Percentiles rank a stretch among this genome's conserved stretches.
phyloP scores from a whole-genome alignment of 2,888 invertebrate genomes.

The Galeopsomyia nigrocyanea region DNA sequence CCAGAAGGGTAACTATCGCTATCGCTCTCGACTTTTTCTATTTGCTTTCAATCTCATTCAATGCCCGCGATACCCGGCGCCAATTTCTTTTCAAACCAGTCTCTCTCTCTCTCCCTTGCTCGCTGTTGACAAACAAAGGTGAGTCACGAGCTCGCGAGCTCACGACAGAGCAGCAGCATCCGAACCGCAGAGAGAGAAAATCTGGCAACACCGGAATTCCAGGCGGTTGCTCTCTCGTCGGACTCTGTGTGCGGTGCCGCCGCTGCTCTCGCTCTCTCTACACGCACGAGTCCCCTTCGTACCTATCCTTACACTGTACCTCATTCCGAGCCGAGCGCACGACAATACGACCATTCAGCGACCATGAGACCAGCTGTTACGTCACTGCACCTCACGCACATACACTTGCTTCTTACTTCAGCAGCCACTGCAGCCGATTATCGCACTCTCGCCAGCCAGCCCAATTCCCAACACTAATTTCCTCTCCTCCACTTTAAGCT shows the following conservation, averaged over 20 bases:
- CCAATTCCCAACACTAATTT: conserved; percentile 26
- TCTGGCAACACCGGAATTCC: conserved; percentile 61
- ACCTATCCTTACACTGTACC: too few species aligned
- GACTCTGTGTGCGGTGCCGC: conserved; percentile 24
- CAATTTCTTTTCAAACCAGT: too few species aligned
- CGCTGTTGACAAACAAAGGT: conserved; percentile 55
- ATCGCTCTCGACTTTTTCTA: background rate
- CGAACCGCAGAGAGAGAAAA: conserved; percentile 37
- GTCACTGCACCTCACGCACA: conserved; percentile 3
- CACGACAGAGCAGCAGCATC: conserved; percentile 14
- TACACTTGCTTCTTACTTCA: background rate
- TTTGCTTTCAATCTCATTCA: background rate
- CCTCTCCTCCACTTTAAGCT: conserved; percentile 23
- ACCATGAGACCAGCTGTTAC: too few species aligned
- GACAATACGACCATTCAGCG: too few species aligned
- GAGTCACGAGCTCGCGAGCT: conserved; percentile 47
- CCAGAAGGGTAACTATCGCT: conserved; percentile 77
- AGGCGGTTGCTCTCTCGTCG: conserved; percentile 50
- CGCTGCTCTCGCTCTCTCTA: conserved; percentile 43
- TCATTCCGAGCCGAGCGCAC: conserved; percentile 6
- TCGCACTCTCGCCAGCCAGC: background rate
- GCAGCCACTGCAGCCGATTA: background rate
- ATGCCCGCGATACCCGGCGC: background rate
- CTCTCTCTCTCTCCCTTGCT: too few species aligned
- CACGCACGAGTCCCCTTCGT: conserved; percentile 49